Conservation (phyloP, 2,113 vertebrate species). For the Triplophysa rosa region DNA sequence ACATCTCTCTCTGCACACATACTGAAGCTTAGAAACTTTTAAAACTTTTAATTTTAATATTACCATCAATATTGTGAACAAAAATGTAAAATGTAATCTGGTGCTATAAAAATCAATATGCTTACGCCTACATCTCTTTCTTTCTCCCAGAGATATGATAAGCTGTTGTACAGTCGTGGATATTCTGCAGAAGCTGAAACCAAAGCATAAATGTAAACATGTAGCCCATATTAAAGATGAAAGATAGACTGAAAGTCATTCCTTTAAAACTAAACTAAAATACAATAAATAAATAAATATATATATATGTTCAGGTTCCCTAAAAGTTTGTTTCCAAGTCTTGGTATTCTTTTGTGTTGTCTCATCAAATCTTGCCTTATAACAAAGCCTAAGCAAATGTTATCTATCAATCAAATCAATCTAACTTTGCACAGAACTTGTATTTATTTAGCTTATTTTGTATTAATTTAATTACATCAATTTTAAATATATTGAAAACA, state of each 20-base stretch:
- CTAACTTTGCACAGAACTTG: not conserved
- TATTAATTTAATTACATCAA: too few species aligned
- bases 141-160: not conserved
- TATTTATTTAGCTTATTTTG: not conserved
- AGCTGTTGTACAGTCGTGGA: not conserved
- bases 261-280: conserved; percentile 16
- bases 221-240: not conserved
- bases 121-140: not conserved
- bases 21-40: not conserved
- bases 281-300: too few species aligned
- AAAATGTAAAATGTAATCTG: not conserved
- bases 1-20: not conserved
- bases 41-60: too few species aligned
- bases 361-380: not conserved
- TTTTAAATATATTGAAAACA: not conserved
- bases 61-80: too few species aligned
- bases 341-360: not conserved
- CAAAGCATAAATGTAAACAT: not conserved
- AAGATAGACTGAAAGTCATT: conserved; percentile 29
- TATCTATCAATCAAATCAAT: too few species aligned
- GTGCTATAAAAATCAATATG: not conserved
- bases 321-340: too few species aligned
- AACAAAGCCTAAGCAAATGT: not conserved
- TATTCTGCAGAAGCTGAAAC: not conserved
- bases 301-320: not conserved